phyloP scores from a whole-genome alignment of 2,113 vertebrate genomes.

The Lophotis ruficrista region DNA sequence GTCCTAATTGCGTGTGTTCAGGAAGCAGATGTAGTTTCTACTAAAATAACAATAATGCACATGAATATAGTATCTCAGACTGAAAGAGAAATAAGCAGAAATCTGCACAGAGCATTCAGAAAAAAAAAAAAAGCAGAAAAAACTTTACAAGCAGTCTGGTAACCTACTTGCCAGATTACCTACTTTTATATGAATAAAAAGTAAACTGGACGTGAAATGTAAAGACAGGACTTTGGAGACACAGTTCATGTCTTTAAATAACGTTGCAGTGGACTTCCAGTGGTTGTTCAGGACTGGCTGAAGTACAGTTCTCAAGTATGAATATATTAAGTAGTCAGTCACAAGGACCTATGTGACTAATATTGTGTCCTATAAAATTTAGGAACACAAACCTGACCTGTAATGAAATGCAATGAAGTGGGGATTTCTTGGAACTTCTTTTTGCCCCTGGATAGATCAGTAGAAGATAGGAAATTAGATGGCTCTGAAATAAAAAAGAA shows the following conservation, averaged over 20 bases:
- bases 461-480: constrained; percentile 19
- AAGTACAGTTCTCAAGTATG: not conserved
- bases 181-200: constrained; percentile 6
- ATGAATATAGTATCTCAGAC: not conserved
- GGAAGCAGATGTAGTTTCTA: not conserved
- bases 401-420: not conserved
- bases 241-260: not conserved
- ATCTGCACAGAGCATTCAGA: not conserved
- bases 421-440: constrained; percentile 2
- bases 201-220: not conserved
- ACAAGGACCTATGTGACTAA: constrained; percentile 11
- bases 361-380: constrained; percentile 22
- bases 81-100: not conserved
- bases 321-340: constrained; percentile 30
- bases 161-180: not conserved
- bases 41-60: not conserved
- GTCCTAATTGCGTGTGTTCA: not conserved
- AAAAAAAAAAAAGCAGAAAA: not conserved
- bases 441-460: not conserved
- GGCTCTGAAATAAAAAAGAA: not conserved
- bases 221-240: constrained; percentile 15
- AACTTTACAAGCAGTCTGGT: not conserved
- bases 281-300: not conserved
- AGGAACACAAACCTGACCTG: not conserved
- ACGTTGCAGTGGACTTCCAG: not conserved